These are phyloP conservation scores for Pseudorhiza aurosa DNA, from an alignment of 30 jellyfish, hydroid and myxozoan species.

Conservation along the genomic window DNA sequence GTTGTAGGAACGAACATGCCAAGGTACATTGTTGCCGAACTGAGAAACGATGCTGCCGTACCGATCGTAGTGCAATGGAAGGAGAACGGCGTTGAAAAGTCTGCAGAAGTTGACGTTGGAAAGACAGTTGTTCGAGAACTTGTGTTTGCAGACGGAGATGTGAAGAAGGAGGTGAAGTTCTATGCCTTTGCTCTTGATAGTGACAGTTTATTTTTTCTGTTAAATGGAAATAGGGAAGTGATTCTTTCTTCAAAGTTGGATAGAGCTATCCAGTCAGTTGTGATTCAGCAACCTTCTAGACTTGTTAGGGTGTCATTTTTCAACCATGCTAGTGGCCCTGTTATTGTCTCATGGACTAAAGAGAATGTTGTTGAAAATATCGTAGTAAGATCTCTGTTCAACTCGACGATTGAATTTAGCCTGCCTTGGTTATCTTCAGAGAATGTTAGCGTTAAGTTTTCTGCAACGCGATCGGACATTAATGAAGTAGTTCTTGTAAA, in stretches of 20 bases:
- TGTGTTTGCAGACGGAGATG: constrained; percentile 7
- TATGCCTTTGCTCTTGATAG: neutral
- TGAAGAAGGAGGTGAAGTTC: constrained; percentile 6
- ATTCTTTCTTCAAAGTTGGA: neutral
- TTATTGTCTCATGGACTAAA: neutral
- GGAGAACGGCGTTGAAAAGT: constrained; percentile 15
- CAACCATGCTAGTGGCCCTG: constrained; percentile 4
- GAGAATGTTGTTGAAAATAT: neutral
- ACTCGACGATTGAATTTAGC: no score
- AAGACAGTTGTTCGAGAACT: neutral
- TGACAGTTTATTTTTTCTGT: neutral
- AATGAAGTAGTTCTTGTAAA: neutral
- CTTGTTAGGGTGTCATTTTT: neutral
- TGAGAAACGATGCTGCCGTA: constrained; percentile 34
- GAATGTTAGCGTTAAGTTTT: neutral
- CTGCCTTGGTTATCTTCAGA: neutral
- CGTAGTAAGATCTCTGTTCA: neutral
- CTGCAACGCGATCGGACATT: neutral
- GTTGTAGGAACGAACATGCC: constrained; percentile 24
- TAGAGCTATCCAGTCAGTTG: neutral
- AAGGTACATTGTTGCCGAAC: constrained; percentile 21
- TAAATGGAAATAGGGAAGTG: neutral
- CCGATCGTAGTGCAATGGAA: constrained; percentile 13
- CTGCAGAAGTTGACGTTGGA: constrained; percentile 8
- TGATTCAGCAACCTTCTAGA: neutral